These are phyloP conservation scores for Cardiocondyla obscurior DNA, from an alignment of 1,140 invertebrate genomes.

Conservation along the genomic window DNA sequence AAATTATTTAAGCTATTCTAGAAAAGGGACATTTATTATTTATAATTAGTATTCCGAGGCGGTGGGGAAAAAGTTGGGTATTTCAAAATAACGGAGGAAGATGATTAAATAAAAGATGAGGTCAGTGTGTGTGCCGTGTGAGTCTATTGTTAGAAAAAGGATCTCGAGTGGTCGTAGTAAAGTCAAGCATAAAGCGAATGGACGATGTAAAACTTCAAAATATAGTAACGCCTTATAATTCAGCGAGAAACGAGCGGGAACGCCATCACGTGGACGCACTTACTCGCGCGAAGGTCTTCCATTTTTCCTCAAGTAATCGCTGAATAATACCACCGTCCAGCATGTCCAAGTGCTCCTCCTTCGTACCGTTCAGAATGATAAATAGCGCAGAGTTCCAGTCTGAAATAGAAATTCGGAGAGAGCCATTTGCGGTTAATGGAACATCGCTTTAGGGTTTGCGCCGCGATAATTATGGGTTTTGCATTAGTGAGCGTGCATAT, in stretches of 20 bases:
- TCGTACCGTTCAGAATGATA: conserved; percentile 98
- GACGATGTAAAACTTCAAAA: conserved; percentile 8
- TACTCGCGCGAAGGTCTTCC: conserved; percentile 99
- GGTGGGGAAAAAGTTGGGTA: not conserved
- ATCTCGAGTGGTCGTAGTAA: conserved; percentile 1
- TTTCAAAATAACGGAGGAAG: not conserved
- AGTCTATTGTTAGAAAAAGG: conserved; percentile 10
- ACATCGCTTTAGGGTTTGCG: conserved; percentile 67
- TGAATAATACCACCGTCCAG: conserved; percentile 99
- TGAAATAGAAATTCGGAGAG: conserved; percentile 83
- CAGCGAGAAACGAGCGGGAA: conserved; percentile 50
- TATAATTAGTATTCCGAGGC: not conserved
- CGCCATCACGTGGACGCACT: conserved; percentile 73
- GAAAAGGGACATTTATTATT: not conserved
- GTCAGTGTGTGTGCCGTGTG: not conserved
- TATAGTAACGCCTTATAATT: conserved; percentile 37
- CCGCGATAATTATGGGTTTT: conserved; percentile 69
- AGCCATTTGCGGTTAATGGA: conserved; percentile 70
- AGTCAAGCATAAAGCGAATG: conserved; percentile 13
- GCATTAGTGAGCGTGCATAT: conserved; percentile 56
- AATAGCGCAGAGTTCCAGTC: conserved; percentile 99
- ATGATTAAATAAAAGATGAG: conserved; percentile 30
- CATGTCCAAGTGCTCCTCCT: conserved; percentile 99
- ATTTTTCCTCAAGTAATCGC: conserved; percentile 98
- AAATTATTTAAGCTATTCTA: not conserved